phyloP scores from a whole-genome alignment of 1,140 invertebrate species.

The Whitmania pigra region DNA sequence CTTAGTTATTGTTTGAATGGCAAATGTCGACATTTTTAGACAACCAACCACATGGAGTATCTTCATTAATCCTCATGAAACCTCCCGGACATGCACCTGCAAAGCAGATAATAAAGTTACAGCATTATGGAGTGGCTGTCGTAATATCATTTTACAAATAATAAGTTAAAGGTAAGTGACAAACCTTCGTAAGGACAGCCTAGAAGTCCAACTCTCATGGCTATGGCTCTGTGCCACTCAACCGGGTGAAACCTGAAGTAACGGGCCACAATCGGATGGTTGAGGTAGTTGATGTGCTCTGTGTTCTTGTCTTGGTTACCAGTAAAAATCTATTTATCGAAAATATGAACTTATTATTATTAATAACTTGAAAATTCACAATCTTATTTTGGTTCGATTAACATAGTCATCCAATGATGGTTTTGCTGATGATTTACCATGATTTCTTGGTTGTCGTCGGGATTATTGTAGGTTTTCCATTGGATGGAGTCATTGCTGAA shows the following conservation, averaged over 20 bases:
- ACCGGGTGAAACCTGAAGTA: constrained; percentile 43
- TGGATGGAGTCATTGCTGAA: constrained; percentile 43
- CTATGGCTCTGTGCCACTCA: constrained; percentile 41
- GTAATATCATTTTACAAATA: too few species aligned
- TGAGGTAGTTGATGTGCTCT: constrained; percentile 43
- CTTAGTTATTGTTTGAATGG: not conserved
- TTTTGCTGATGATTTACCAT: constrained; percentile 28
- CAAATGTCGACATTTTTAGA: not conserved
- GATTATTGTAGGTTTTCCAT: constrained; percentile 45
- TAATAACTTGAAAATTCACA: too few species aligned
- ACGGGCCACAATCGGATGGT: constrained; percentile 41
- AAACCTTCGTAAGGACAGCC: constrained; percentile 40
- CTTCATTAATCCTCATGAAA: constrained; percentile 41
- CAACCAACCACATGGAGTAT: constrained; percentile 41
- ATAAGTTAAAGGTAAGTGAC: not conserved
- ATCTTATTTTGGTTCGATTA: too few species aligned
- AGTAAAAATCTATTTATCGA: constrained; percentile 37
- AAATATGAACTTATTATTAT: too few species aligned
- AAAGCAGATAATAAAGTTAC: not conserved
- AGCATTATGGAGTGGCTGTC: too few species aligned
- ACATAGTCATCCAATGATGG: too few species aligned
- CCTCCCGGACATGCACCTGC: constrained; percentile 37
- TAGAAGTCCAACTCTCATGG: constrained; percentile 40
- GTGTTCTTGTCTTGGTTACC: constrained; percentile 45
- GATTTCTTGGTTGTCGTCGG: constrained; percentile 41